These are phyloP conservation scores for Ceyx erithaca DNA, from an alignment of 2,797 vertebrate species.

Conservation along the genomic window DNA sequence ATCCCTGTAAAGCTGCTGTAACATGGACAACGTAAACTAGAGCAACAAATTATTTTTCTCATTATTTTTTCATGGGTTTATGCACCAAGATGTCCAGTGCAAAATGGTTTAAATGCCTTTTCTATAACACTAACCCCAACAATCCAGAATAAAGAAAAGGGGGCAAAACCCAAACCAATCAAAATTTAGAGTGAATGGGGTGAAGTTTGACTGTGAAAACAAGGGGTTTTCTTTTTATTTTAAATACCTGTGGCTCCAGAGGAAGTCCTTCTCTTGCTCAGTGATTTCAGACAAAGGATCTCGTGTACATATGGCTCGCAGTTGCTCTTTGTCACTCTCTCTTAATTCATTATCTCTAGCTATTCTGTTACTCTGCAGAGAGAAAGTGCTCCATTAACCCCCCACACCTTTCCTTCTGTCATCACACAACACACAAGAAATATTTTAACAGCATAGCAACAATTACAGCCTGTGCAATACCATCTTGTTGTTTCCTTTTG, in stretches of 20 bases:
- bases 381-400: constrained; percentile 20
- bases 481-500: neutral
- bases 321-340: constrained; percentile 92
- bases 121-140: neutral
- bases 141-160: neutral
- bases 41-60: neutral
- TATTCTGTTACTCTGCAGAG: constrained; percentile 90
- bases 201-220: neutral
- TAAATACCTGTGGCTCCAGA: constrained; percentile 93
- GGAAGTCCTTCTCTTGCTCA: constrained; percentile 98
- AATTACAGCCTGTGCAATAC: neutral
- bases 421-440: neutral
- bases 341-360: constrained; percentile 93
- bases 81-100: neutral
- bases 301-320: constrained; percentile 91
- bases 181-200: neutral
- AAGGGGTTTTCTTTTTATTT: neutral
- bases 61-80: neutral
- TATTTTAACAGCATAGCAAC: neutral
- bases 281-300: constrained; percentile 98
- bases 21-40: neutral
- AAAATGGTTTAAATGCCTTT: neutral
- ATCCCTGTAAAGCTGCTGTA: neutral
- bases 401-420: neutral
- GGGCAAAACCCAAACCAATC: neutral